Base-by-base conservation (phyloP, 2,797 vertebrate species). In the Manis crassicaudata region DNA sequence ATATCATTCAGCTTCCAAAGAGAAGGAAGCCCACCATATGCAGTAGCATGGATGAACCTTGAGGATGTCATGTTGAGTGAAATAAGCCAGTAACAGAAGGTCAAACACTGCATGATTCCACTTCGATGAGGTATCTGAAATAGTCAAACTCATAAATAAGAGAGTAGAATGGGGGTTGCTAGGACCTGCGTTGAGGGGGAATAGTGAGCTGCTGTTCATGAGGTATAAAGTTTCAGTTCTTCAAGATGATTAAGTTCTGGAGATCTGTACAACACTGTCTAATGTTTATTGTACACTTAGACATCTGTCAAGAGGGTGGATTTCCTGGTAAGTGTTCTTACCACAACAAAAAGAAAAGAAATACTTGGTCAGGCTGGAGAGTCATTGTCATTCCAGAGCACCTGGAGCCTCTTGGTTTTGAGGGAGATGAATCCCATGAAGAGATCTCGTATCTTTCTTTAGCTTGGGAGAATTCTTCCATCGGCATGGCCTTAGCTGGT, bases 401-500 rank as follows among this genome's bases (percentile, higher is more conserved):
- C 14, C 6, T 54, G 75, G 62, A 46, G 17, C 46, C 35, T 82
- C 65, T 80, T 67, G 85, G 4, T 80, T 85, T 92, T 72, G 32
- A 82, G 76, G 37, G 88, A 92, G 70, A 46, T 6, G 63, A 93
- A 62, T 79, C 40, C 58, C 46, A 27, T 65, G 20, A 54, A 85
- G 81, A 86, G 40, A 3, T 50, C 77, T 93, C 29, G 9, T 80
- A 3, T 67, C 43, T 50, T 76, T 62, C 80, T 88, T 60, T 60
- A 68, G 50, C 56, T 95, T 77, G 75, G 0, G 46, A 37, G 65
- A 86, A 60, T 81, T 70, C 79, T 89, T 77, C 65, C 16, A 18
- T 52, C 23, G 18, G 11, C 29, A 11, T 5, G 21, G 25, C 21
- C 50, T 95, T 52, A 67, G 95, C 97, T 98, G 97, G 88, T 93